These are phyloP conservation scores for Ammodramus savannarum DNA, from an alignment of 2,113 vertebrate genomes.

Conservation along the genomic window DNA sequence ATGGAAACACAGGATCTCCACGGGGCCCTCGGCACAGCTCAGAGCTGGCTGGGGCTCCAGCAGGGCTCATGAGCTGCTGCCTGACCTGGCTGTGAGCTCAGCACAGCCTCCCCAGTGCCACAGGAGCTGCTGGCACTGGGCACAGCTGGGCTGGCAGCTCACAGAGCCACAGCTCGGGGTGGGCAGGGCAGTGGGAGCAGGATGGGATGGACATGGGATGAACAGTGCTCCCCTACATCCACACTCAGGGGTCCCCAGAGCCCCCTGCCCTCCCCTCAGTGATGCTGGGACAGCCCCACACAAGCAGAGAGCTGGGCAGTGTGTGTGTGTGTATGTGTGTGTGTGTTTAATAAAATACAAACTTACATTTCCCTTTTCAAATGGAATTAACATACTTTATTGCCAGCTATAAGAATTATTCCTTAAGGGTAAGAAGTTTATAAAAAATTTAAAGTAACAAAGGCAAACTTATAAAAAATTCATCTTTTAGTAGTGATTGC, in stretches of 20 bases:
- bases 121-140: not conserved
- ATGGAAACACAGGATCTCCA: not conserved
- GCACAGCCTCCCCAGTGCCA: not conserved
- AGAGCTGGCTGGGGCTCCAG: not conserved
- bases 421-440: constrained; percentile 70
- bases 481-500: constrained; percentile 72
- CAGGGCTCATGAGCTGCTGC: fast-evolving
- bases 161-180: fast-evolving
- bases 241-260: not conserved
- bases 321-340: not conserved
- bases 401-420: constrained; percentile 63
- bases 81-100: not conserved
- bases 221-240: not conserved
- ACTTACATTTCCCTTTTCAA: constrained; percentile 42
- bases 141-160: not conserved
- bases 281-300: not conserved
- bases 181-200: fast-evolving
- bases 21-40: fast-evolving
- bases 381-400: constrained; percentile 65
- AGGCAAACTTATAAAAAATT: constrained; percentile 79
- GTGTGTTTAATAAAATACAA: constrained; percentile 56
- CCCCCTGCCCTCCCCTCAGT: not conserved
- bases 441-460: constrained; percentile 75
- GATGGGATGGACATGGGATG: not conserved
- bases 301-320: not conserved